These are phyloP conservation scores for Parthenolecanium corni DNA, from an alignment of 2,888 invertebrate genomes.

Conservation along the genomic window DNA sequence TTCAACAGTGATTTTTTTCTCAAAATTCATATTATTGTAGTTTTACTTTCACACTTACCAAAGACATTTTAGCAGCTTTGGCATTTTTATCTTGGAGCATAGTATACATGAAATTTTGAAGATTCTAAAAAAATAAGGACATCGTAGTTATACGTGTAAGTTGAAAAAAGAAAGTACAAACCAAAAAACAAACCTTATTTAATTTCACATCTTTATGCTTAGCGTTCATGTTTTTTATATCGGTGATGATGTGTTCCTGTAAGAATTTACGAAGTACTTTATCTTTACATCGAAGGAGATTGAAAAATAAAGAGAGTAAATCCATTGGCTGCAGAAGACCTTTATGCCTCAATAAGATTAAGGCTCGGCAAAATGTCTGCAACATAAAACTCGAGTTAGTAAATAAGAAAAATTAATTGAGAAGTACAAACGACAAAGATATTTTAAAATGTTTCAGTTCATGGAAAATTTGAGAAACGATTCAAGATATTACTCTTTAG, in stretches of 20 bases:
- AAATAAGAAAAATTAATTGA: too few species aligned
- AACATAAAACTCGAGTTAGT: slow-evolving; percentile 33
- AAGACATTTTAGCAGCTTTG: slow-evolving; percentile 82
- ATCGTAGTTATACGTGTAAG: neutral
- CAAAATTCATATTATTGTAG: neutral
- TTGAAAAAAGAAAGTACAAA: slow-evolving; percentile 1
- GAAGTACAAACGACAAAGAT: neutral
- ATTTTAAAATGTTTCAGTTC: neutral
- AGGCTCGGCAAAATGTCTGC: slow-evolving; percentile 74
- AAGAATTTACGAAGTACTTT: slow-evolving; percentile 77
- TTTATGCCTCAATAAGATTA: slow-evolving; percentile 86
- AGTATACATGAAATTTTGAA: slow-evolving; percentile 93
- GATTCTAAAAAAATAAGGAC: slow-evolving; percentile 41
- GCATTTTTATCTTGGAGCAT: slow-evolving; percentile 81
- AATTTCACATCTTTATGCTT: slow-evolving; percentile 87
- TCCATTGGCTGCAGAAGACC: slow-evolving; percentile 76
- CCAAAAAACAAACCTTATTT: slow-evolving; percentile 49
- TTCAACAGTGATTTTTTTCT: neutral
- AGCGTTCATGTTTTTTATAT: slow-evolving; percentile 87
- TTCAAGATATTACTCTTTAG: too few species aligned
- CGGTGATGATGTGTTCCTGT: slow-evolving; percentile 81
- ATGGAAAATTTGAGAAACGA: too few species aligned
- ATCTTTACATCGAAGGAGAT: slow-evolving; percentile 79
- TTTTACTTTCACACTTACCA: slow-evolving; percentile 40
- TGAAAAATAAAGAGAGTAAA: slow-evolving; percentile 81